These are phyloP conservation scores for Taurulus bubalis DNA, from an alignment of 2,113 vertebrate species.

Conservation along the genomic window DNA sequence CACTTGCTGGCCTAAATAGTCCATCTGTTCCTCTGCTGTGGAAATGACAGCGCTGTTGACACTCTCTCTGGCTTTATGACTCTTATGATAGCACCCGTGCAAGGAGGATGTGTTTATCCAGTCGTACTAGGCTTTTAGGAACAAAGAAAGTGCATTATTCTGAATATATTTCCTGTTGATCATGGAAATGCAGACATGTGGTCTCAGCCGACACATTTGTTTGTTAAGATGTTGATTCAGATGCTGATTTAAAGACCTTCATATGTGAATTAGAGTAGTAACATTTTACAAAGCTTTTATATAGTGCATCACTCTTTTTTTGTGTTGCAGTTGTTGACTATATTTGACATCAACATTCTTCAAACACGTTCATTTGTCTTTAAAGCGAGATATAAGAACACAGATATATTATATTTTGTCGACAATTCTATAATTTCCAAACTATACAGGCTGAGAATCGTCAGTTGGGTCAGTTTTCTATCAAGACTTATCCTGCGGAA, in stretches of 20 bases:
- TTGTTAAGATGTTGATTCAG: not conserved
- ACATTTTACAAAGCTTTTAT: not conserved
- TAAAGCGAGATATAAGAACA: not conserved
- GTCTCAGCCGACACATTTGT: not conserved
- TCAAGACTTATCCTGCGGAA: not conserved
- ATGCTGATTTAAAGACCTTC: not conserved
- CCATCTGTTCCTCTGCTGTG: slow-evolving; percentile 75
- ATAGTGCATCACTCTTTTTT: not conserved
- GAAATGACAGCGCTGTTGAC: slow-evolving; percentile 68
- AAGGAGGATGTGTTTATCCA: slow-evolving; percentile 32
- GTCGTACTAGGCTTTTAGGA: slow-evolving; percentile 32
- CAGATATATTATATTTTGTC: not conserved
- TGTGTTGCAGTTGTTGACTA: not conserved
- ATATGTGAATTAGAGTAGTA: not conserved
- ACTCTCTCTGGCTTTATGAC: slow-evolving; percentile 67
- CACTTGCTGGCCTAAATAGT: slow-evolving; percentile 72
- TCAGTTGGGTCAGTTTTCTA: not conserved
- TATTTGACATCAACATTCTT: not conserved
- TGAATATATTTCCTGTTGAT: slow-evolving; percentile 10
- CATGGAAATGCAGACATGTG: not conserved
- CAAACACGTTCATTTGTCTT: not conserved
- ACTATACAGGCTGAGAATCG: not conserved
- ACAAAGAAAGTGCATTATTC: slow-evolving; percentile 5
- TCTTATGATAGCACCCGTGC: slow-evolving; percentile 39
- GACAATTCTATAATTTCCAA: not conserved